phyloP scores from a whole-genome alignment of 2,888 invertebrate genomes.

The Falcaria lacertinaria region DNA sequence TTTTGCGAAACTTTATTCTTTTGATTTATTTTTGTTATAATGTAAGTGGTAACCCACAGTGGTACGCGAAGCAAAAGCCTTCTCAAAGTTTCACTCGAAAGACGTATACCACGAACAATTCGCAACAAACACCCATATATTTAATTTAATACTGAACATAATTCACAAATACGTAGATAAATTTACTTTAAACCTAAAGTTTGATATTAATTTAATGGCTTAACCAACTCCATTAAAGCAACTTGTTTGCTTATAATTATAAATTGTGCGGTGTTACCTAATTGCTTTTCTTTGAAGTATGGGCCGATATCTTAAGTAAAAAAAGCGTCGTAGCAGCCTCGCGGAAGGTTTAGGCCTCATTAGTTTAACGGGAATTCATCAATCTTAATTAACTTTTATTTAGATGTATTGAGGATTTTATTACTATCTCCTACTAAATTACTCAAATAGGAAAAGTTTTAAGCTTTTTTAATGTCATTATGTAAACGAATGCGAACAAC shows the following conservation, averaged over 20 bases:
- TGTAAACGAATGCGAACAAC: no score
- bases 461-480: no score
- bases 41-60: no score
- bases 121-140: neutral
- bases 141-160: constrained; percentile 3
- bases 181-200: constrained; percentile 32
- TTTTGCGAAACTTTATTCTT: neutral
- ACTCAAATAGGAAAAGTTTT: no score
- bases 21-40: neutral
- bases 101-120: neutral
- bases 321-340: neutral
- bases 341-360: neutral
- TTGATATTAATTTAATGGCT: constrained; percentile 45
- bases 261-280: constrained; percentile 24
- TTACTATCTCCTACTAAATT: no score
- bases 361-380: neutral
- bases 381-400: constrained; percentile 20
- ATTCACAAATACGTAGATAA: constrained; percentile 24
- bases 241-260: constrained; percentile 31
- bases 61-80: no score
- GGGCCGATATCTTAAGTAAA: neutral
- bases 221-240: constrained; percentile 43
- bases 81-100: neutral
- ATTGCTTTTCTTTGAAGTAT: constrained; percentile 8
- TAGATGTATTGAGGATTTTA: neutral